phyloP scores from a whole-genome alignment of 2,113 vertebrate species.

The Psephotus haematonotus region DNA sequence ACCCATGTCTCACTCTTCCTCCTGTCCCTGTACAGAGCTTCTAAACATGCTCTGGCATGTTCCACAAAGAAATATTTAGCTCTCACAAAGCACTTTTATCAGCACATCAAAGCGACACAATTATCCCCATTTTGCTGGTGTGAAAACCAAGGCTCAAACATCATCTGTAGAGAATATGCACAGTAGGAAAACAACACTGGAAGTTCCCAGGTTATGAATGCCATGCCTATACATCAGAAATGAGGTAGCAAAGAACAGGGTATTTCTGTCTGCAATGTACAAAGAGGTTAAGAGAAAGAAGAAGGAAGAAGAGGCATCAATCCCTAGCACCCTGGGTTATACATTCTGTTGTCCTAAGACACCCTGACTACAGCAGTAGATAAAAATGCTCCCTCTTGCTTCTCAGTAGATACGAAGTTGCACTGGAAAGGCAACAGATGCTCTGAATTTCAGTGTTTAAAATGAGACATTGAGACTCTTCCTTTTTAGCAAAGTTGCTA shows the following conservation, averaged over 20 bases:
- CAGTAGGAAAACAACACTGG: not conserved
- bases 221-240: not conserved
- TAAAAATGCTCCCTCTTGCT: constrained; percentile 2
- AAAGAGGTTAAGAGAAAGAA: not conserved
- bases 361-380: not conserved
- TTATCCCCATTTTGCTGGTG: not conserved
- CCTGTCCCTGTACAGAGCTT: not conserved
- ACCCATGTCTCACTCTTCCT: not conserved
- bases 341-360: not conserved
- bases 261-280: not conserved
- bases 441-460: constrained; percentile 36
- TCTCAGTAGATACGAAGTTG: not conserved
- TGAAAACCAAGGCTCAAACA: not conserved
- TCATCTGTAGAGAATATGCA: not conserved
- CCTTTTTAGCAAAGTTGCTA: constrained; percentile 55
- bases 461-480: constrained; percentile 46
- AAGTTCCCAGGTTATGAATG: not conserved
- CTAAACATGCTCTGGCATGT: not conserved
- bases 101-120: not conserved
- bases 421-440: constrained; percentile 49
- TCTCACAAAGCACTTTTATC: constrained; percentile 27
- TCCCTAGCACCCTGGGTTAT: accelerated
- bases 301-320: not conserved
- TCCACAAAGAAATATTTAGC: constrained; percentile 34
- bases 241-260: not conserved